Evolutionary conservation across 2,113 vertebrate genomes (phyloP).

Genomic region (Amphilophus citrinellus): DNA sequence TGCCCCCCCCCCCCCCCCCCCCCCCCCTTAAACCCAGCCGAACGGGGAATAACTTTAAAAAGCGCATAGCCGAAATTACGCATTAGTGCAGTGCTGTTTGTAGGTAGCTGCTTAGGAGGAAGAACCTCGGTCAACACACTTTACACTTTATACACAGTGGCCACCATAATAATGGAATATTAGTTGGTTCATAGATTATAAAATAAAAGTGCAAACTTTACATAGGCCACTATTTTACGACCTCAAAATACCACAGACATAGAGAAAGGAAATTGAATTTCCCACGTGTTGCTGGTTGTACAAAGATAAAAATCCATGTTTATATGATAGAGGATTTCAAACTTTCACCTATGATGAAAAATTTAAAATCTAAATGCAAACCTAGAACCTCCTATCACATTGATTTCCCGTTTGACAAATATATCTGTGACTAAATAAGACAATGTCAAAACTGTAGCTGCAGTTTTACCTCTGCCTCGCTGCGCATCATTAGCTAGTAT

Average conservation of each 20-base stretch:
- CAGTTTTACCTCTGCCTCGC: not conserved
- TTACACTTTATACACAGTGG: not conserved
- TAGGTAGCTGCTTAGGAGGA: not conserved
- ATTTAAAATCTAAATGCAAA: not conserved
- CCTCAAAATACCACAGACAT: not conserved
- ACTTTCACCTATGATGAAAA: not conserved
- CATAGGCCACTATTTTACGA: not conserved
- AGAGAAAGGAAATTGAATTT: not conserved
- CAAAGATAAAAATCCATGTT: not conserved
- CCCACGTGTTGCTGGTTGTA: not conserved
- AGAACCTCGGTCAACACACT: not conserved
- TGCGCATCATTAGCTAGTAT: not conserved
- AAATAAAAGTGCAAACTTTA: not conserved
- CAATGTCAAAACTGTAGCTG: not conserved
- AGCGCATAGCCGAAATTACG: not conserved
- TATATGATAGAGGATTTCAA: not conserved
- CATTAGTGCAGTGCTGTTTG: not conserved
- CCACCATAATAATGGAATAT: not conserved
- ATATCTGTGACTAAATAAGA: not conserved
- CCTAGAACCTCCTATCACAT: not conserved
- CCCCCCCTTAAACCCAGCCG: conserved; percentile 1
- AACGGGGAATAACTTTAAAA: not conserved
- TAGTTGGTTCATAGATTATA: not conserved
- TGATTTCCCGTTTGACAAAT: not conserved
- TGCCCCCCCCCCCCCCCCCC: conserved; percentile 21